Evolutionary conservation across 2,888 invertebrate species (phyloP), one percentile per base, ranked within the genome.

Genomic region (Deilephila porcellus): DNA sequence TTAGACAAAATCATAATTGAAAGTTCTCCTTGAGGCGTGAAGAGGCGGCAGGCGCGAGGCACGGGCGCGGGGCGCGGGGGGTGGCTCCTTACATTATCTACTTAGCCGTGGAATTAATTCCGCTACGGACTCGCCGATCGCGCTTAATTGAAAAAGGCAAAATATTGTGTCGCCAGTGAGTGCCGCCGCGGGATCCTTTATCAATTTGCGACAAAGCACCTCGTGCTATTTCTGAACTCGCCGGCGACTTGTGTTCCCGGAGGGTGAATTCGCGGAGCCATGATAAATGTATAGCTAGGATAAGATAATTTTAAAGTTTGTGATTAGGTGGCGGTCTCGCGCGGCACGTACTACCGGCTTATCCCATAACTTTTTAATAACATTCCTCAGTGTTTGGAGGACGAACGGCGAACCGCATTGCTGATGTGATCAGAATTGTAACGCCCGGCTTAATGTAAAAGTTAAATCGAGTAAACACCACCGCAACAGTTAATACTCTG

Each of bases 1-100:
- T 94, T 94, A 94, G 93, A 94, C 93, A 93, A 94, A 94, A 94
- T 94, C 92, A 93, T 94, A 94, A 94, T 94, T 94, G 94, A 94
- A 94, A 93, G 93, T 94, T 94, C 93, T 93, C 92, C 92, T 93
- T 89, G 92, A 93, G 94, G 94, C 93, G 94, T 90, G 93, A 93
- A 93, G 92, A 90, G 90, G 91, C 85, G 87, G 89, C 86, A 85
- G 85, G 88, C 85, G 86, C 3, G 45, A 17, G 45, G 25, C 14
- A 25, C 45, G 45, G 67, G 67, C 14, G 45, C 45, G 45, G 67
- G 67, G 25, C 25, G 25, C 45, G 52, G 67, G 87, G 86, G 90
- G 89, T 85, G 86, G 88, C 88, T 88, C 85, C 90, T 90, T 91
- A 91, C 91, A 91, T 94, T 94, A 94, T 93, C 93, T 92, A 93